Evolutionary conservation across 2,797 vertebrate genomes (phyloP), one percentile per base, ranked within the genome.

Genomic region (Artibeus lituratus): DNA sequence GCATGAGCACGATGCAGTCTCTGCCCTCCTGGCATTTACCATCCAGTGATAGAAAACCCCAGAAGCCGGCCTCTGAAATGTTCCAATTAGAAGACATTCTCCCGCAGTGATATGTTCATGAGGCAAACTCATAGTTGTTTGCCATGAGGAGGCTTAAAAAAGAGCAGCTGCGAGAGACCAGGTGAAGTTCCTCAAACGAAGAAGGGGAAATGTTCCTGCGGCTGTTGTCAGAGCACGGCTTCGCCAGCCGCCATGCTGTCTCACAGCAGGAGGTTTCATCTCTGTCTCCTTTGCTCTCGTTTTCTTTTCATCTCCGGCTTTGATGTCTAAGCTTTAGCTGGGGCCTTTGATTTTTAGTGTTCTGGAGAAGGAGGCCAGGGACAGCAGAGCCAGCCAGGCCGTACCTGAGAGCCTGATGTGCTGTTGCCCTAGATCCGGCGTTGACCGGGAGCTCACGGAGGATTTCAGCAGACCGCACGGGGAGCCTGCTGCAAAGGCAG

Each of bases 271-370:
- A 62, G 51, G 16, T 70, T 94, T 89, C 59, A 65, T 94, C 87
- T 84, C 49, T 78, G 87, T 67, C 83, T 62, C 84, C 76, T 90
- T 95, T 77, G 72, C 47, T 77, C 74, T 81, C 42, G 1, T 53
- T 47, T 86, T 37, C 51, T 73, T 77, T 96, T 95, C 18, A 49
- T 94, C 74, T 96, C 70, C 6, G 32, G 49, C 86, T 94, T 72
- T 90, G 81, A 81, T 82, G 22, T 76, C 39, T n/a, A 42, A 59
- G 57, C 91, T 37, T 91, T 90, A 72, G 47, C 83, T 6, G 14
- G 35, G 26, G 44, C 57, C 65, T 94, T 95, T 94, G 92, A 94
- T 95, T 94, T 96, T 77, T 39, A 65, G 47, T 90, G 74, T 84
- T 87, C 47, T 81, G 42, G 65, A 93, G 65, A 93, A 89, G 91